These are phyloP conservation scores for Syngnathus scovelli DNA, from an alignment of 2,113 vertebrate genomes.

Conservation along the genomic window DNA sequence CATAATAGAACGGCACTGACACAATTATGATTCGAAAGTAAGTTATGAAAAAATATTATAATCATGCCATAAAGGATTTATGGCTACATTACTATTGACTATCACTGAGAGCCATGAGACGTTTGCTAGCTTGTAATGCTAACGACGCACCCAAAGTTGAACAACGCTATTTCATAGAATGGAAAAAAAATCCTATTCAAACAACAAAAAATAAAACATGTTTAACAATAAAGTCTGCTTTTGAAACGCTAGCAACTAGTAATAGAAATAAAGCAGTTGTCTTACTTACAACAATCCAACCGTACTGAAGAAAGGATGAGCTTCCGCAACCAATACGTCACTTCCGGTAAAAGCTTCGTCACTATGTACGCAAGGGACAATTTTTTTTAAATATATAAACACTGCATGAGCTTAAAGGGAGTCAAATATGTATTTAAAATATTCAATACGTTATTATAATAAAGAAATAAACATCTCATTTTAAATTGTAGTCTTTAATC, in stretches of 20 bases:
- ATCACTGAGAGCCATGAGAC: neutral
- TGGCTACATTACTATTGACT: too few species aligned
- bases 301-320: constrained; percentile 23
- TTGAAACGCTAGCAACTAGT: fast-evolving
- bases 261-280: neutral
- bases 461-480: too few species aligned
- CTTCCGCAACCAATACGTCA: constrained; percentile 14
- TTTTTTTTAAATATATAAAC: neutral
- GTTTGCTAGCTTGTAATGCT: constrained; percentile 17
- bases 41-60: neutral
- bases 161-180: neutral
- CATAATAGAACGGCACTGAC: too few species aligned
- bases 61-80: neutral
- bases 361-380: too few species aligned
- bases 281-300: constrained; percentile 39
- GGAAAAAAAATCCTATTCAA: neutral
- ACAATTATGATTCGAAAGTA: neutral
- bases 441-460: too few species aligned
- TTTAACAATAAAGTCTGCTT: fast-evolving
- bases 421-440: too few species aligned
- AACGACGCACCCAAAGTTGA: constrained; percentile 12
- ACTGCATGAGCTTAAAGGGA: too few species aligned
- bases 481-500: too few species aligned
- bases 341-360: constrained; percentile 15
- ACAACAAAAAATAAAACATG: fast-evolving